A percentile compares a stretch with the other conserved stretches of the same genome.
Evolutionary conservation across 2,888 invertebrate genomes (phyloP).

Genomic region (Nephrotoma flavescens): DNA sequence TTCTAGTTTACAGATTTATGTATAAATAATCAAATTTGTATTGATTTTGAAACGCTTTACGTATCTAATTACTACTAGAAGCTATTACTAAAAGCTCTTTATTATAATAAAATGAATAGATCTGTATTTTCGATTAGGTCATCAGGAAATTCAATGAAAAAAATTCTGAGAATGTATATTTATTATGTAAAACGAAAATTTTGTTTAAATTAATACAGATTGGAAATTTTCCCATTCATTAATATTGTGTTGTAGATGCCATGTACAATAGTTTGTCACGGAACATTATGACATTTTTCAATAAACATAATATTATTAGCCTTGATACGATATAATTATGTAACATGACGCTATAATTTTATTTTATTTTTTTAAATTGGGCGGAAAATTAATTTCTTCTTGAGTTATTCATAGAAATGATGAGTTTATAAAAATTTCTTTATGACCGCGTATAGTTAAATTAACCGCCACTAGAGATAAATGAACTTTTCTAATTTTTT

Average conservation of each 20-base stretch:
- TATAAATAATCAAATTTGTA: not conserved
- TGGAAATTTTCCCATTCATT: not conserved
- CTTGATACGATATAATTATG: not conserved
- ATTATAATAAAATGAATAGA: not conserved
- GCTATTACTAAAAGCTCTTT: not conserved
- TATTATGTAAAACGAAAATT: not conserved
- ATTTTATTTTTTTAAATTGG: not conserved
- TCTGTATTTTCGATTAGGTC: not conserved
- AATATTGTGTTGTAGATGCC: not conserved
- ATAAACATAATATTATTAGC: not conserved
- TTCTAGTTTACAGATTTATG: not conserved
- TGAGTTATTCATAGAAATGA: not conserved
- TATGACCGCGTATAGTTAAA: no score
- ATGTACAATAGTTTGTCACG: not conserved
- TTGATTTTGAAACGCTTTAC: not conserved
- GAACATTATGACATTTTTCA: not conserved
- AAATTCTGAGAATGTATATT: not conserved
- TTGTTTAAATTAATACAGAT: not conserved
- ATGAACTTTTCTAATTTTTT: not conserved
- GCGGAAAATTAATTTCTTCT: not conserved
- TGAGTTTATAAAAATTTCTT: not conserved
- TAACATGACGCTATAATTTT: not conserved
- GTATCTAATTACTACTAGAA: not conserved
- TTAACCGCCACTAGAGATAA: no score
- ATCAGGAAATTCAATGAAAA: not conserved